Conservation (phyloP, 2,888 invertebrate genomes). For the Phaonia tiefii region DNA sequence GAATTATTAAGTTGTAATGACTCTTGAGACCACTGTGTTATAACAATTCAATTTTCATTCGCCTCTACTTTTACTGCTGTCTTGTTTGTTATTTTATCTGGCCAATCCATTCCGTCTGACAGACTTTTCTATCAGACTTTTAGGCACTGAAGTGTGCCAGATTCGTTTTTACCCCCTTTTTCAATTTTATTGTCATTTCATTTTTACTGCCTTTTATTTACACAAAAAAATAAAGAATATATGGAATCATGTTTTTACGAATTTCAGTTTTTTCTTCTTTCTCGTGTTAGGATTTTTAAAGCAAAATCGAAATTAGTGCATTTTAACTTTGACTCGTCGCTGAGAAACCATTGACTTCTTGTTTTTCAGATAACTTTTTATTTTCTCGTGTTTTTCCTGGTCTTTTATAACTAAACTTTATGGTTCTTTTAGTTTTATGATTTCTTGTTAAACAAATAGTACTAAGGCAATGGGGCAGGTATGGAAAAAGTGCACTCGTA, state of each 20-base stretch:
- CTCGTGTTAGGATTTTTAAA: constrained; percentile 15
- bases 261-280: constrained; percentile 16
- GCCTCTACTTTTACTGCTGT: too few species aligned
- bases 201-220: not conserved
- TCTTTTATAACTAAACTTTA: constrained; percentile 12
- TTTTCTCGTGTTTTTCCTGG: not conserved
- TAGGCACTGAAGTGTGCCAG: constrained; percentile 64
- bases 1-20: too few species aligned
- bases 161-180: not conserved
- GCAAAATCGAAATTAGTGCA: not conserved
- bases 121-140: constrained; percentile 64
- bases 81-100: not conserved
- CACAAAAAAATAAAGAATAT: not conserved
- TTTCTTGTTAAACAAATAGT: constrained; percentile 25
- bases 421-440: constrained; percentile 37
- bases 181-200: constrained; percentile 13
- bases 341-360: constrained; percentile 33
- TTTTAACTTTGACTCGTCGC: constrained; percentile 59
- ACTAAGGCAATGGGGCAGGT: not conserved
- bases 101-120: constrained; percentile 10
- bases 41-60: too few species aligned
- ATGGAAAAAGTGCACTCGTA: constrained; percentile 23
- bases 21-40: too few species aligned
- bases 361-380: not conserved
- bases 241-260: not conserved